phyloP scores from a whole-genome alignment of 2,888 invertebrate genomes.

The Phrixothrix hirtus region DNA sequence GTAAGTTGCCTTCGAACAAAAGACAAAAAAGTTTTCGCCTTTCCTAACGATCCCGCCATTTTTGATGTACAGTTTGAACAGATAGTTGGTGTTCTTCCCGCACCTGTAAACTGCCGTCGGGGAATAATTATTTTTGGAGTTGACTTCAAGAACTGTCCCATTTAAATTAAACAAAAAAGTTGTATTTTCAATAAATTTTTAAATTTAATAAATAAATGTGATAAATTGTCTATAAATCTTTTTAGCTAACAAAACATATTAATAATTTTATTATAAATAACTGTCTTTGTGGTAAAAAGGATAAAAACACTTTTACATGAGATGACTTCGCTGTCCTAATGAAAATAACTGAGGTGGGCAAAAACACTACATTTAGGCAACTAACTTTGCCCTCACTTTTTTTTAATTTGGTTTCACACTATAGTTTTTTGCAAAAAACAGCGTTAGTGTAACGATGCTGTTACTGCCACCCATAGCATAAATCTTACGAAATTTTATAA shows the following conservation, averaged over 20 bases:
- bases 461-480: too few relatives aligned
- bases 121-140: slow-evolving; percentile 1
- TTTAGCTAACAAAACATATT: not conserved
- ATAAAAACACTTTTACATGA: not conserved
- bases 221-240: not conserved
- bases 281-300: slow-evolving; percentile 2
- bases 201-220: not conserved
- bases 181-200: not conserved
- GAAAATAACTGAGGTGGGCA: not conserved
- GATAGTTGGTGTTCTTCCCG: slow-evolving; percentile 3
- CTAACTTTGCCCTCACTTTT: too few relatives aligned
- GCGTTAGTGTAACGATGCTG: too few relatives aligned
- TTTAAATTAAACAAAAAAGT: slow-evolving; percentile 2
- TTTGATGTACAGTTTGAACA: slow-evolving; percentile 3
- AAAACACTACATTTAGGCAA: slow-evolving; percentile 2
- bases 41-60: slow-evolving; percentile 4
- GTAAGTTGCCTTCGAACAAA: too few relatives aligned
- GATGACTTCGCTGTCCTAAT: not conserved
- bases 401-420: too few relatives aligned
- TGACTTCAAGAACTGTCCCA: not conserved
- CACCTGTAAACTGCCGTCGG: slow-evolving; percentile 4
- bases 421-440: too few relatives aligned
- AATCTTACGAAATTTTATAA: too few relatives aligned
- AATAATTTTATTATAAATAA: not conserved
- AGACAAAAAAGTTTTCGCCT: slow-evolving; percentile 4